phyloP scores from a whole-genome alignment of 1,140 invertebrate species.

The Drosophila kikkawai region DNA sequence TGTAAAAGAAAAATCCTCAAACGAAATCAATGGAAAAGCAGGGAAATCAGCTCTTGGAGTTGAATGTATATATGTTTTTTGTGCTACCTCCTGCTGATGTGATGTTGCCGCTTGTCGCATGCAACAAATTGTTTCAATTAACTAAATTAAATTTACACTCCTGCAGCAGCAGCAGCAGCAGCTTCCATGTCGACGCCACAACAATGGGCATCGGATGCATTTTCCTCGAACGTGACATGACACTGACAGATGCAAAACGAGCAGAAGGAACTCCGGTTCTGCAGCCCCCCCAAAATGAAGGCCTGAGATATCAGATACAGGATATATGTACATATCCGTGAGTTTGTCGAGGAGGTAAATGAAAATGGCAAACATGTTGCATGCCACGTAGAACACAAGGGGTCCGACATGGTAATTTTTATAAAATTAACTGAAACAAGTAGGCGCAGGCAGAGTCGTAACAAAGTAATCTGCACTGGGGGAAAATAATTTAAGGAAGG shows the following conservation, averaged over 20 bases:
- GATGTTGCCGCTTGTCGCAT: constrained; percentile 67
- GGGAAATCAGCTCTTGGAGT: constrained; percentile 24
- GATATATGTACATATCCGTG: neutral
- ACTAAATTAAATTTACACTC: constrained; percentile 85
- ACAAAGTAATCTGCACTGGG: constrained; percentile 48
- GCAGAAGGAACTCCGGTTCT: constrained; percentile 27
- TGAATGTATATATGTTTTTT: constrained; percentile 9
- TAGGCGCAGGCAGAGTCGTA: constrained; percentile 37
- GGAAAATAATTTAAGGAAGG: constrained; percentile 5
- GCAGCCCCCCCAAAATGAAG: constrained; percentile 45
- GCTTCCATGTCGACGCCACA: constrained; percentile 58
- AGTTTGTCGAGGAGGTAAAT: constrained; percentile 35
- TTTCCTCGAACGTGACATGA: constrained; percentile 79
- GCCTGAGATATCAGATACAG: constrained; percentile 40
- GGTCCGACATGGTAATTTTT: constrained; percentile 72
- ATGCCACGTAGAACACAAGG: constrained; percentile 44
- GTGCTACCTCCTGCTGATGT: constrained; percentile 33
- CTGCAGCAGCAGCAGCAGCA: constrained; percentile 64
- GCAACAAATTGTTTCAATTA: constrained; percentile 85
- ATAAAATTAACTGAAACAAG: constrained; percentile 77
- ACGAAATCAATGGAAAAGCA: constrained; percentile 77
- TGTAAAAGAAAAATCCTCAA: constrained; percentile 76
- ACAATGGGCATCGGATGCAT: constrained; percentile 70
- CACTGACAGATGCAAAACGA: constrained; percentile 80
- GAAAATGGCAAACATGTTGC: constrained; percentile 73